phyloP scores from a whole-genome alignment of 2,888 invertebrate genomes.

The Adelphocoris suturalis region DNA sequence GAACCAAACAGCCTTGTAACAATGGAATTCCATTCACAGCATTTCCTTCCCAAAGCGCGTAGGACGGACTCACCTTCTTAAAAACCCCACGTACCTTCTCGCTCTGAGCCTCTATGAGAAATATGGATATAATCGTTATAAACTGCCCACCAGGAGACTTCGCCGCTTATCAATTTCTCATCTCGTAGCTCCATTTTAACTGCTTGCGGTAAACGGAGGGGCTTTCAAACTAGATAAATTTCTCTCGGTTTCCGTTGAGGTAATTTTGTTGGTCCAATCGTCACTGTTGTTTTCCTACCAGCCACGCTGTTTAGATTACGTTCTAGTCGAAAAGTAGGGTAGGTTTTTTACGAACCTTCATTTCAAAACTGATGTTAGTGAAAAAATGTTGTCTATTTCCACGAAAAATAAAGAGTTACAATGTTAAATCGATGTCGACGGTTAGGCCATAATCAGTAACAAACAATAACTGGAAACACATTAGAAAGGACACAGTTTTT shows the following conservation, averaged over 20 bases:
- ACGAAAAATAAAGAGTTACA: too few relatives aligned
- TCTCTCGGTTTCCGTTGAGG: not conserved
- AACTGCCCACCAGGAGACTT: not conserved
- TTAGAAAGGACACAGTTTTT: too few relatives aligned
- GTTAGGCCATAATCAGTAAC: too few relatives aligned
- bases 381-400: too few relatives aligned
- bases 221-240: not conserved
- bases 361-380: too few relatives aligned
- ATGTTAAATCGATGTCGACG: too few relatives aligned
- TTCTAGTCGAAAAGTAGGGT: too few relatives aligned
- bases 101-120: not conserved
- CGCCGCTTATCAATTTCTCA: not conserved
- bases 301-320: too few relatives aligned
- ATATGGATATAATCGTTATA: not conserved
- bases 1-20: not conserved
- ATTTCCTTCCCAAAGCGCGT: slow-evolving; percentile 13
- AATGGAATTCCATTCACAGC: slow-evolving; percentile 34
- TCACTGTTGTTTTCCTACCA: too few relatives aligned
- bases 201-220: not conserved
- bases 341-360: too few relatives aligned
- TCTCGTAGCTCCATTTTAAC: not conserved
- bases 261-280: not conserved
- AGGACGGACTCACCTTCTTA: slow-evolving; percentile 20
- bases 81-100: slow-evolving; percentile 5
- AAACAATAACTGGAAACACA: too few relatives aligned